Evolutionary conservation across 1,140 invertebrate genomes (phyloP).

Genomic region (Schlechtendalia chinensis): DNA sequence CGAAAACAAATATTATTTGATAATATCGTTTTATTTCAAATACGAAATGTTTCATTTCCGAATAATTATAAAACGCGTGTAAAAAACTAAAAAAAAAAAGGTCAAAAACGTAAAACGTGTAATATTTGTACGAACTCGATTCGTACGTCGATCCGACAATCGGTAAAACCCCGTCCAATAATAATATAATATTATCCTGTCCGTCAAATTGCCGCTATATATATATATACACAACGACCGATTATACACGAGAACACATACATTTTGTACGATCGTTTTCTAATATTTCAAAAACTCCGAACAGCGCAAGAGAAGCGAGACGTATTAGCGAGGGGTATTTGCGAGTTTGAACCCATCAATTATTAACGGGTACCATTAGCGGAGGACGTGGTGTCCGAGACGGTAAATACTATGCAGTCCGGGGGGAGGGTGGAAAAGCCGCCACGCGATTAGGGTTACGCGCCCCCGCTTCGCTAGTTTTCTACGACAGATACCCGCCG

Average conservation of each 20-base stretch:
- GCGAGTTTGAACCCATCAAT: conserved; percentile 39
- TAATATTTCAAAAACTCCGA: not conserved
- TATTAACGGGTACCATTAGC: conserved; percentile 42
- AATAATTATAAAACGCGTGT: too few species aligned
- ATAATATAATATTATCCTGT: not conserved
- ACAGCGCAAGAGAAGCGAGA: not conserved
- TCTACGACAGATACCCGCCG: not conserved
- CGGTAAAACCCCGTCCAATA: too few species aligned
- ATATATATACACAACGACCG: not conserved
- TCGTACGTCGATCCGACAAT: too few species aligned
- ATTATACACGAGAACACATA: not conserved
- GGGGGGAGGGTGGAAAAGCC: not conserved
- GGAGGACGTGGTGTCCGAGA: conserved; percentile 28
- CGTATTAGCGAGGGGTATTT: conserved; percentile 7
- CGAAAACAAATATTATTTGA: too few species aligned
- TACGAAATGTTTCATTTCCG: too few species aligned
- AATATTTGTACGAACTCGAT: too few species aligned
- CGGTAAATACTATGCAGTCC: conserved; percentile 15
- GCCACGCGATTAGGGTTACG: conserved; percentile 34
- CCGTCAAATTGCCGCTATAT: not conserved
- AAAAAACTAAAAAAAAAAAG: too few species aligned
- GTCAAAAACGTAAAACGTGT: too few species aligned
- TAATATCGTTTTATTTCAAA: too few species aligned
- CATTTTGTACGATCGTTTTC: conserved; percentile 19
- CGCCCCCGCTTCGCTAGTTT: not conserved